Conservation (phyloP, 2,797 vertebrate genomes). For the Melanotaenia pygmaea region DNA sequence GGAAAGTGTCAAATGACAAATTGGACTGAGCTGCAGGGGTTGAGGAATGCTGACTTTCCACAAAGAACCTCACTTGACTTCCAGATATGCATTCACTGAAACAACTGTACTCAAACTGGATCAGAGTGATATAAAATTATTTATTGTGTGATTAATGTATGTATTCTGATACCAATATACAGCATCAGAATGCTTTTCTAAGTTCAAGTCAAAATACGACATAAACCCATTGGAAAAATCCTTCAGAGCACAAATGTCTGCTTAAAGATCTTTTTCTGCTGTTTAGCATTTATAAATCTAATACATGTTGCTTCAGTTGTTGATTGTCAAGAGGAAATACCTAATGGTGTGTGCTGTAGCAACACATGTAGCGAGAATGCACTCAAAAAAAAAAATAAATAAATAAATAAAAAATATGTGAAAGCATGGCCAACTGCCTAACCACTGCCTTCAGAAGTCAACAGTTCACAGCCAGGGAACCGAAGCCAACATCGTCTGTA, state of each 20-base stretch:
- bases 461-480: constrained; percentile 20
- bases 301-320: background rate
- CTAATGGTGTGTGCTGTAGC: constrained; percentile 1
- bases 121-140: constrained; percentile 13
- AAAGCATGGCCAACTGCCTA: constrained; percentile 26
- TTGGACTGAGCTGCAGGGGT: constrained; percentile 45
- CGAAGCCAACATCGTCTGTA: constrained; percentile 24
- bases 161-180: background rate
- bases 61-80: constrained; percentile 55
- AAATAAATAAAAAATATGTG: constrained; percentile 1
- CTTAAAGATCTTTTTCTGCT: constrained; percentile 1
- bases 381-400: constrained; percentile 9
- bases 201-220: background rate
- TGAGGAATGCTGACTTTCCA: constrained; percentile 49
- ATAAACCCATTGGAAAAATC: background rate
- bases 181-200: background rate
- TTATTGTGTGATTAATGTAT: background rate
- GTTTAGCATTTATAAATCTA: background rate
- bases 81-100: constrained; percentile 28
- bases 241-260: background rate
- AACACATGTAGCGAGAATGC: constrained; percentile 10
- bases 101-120: constrained; percentile 13
- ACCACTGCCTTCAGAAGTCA: constrained; percentile 33
- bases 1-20: constrained; percentile 75
- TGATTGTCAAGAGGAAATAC: background rate